Evolutionary conservation across 2,797 vertebrate genomes (phyloP).

Genomic region (Megalops cyprinoides): DNA sequence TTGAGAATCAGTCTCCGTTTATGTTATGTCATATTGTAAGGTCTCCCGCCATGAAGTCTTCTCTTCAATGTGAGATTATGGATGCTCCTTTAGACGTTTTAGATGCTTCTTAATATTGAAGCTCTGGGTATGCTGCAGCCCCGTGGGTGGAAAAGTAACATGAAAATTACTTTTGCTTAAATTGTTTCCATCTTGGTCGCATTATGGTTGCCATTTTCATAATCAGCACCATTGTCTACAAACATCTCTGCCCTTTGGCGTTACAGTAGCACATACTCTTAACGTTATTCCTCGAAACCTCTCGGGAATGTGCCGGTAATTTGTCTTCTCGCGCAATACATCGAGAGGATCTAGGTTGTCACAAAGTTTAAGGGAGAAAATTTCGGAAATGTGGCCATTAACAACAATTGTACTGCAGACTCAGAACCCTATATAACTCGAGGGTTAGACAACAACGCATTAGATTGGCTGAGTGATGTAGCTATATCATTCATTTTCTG

Average conservation of each 20-base stretch:
- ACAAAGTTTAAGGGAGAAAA: slow-evolving; percentile 59
- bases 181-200: slow-evolving; percentile 89
- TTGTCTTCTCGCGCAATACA: slow-evolving; percentile 69
- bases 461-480: slow-evolving; percentile 66
- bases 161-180: slow-evolving; percentile 84
- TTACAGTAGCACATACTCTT: slow-evolving; percentile 72
- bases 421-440: no score
- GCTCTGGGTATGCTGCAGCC: slow-evolving; percentile 61
- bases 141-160: slow-evolving; percentile 83
- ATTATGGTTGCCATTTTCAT: slow-evolving; percentile 85
- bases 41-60: slow-evolving; percentile 15
- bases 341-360: slow-evolving; percentile 63
- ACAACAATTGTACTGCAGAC: slow-evolving; percentile 52
- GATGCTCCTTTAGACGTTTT: slow-evolving; percentile 36
- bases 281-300: slow-evolving; percentile 64
- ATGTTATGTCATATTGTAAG: slow-evolving; percentile 18
- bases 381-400: slow-evolving; percentile 52
- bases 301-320: slow-evolving; percentile 68
- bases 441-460: no score
- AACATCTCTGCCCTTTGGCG: slow-evolving; percentile 86
- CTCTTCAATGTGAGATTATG: slow-evolving; percentile 38
- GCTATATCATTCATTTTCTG: slow-evolving; percentile 76
- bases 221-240: slow-evolving; percentile 89
- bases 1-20: slow-evolving; percentile 1
- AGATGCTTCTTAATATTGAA: slow-evolving; percentile 58